phyloP scores from a whole-genome alignment of 2,888 invertebrate species.

The Rhodophaea formosa region DNA sequence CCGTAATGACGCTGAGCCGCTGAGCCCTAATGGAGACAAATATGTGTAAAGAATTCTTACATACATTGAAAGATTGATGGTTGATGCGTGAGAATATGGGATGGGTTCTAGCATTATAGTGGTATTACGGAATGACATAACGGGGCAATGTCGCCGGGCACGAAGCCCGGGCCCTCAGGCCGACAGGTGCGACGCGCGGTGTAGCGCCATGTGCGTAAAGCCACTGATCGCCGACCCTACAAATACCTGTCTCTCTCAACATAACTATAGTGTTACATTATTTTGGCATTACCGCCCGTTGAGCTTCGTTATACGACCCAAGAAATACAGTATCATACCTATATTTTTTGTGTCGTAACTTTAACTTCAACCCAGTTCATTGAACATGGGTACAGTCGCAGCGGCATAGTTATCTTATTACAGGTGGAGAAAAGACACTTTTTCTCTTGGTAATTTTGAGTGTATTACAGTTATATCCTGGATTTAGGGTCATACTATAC shows the following conservation, averaged over 20 bases:
- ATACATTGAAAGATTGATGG: constrained; percentile 54
- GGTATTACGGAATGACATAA: constrained; percentile 70
- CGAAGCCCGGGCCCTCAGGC: constrained; percentile 18
- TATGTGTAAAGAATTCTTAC: constrained; percentile 19
- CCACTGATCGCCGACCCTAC: constrained; percentile 34
- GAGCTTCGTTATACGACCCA: neutral
- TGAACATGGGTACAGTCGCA: neutral
- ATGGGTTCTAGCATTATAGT: constrained; percentile 54
- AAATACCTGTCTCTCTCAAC: constrained; percentile 25
- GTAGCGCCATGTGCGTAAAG: constrained; percentile 27
- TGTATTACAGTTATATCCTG: no score
- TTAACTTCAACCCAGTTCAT: neutral
- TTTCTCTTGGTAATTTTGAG: neutral
- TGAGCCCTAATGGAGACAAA: constrained; percentile 17
- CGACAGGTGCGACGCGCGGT: constrained; percentile 23
- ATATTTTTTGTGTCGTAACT: no score
- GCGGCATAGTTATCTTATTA: neutral
- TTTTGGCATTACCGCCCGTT: constrained; percentile 3
- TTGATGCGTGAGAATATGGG: constrained; percentile 67
- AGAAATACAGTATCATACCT: neutral
- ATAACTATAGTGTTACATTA: constrained; percentile 6
- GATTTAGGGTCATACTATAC: no score
- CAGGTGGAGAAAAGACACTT: neutral
- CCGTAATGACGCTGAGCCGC: constrained; percentile 17
- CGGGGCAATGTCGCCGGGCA: constrained; percentile 51